phyloP scores from a whole-genome alignment of 2,797 vertebrate genomes.

The Tokudaia muenninki region DNA sequence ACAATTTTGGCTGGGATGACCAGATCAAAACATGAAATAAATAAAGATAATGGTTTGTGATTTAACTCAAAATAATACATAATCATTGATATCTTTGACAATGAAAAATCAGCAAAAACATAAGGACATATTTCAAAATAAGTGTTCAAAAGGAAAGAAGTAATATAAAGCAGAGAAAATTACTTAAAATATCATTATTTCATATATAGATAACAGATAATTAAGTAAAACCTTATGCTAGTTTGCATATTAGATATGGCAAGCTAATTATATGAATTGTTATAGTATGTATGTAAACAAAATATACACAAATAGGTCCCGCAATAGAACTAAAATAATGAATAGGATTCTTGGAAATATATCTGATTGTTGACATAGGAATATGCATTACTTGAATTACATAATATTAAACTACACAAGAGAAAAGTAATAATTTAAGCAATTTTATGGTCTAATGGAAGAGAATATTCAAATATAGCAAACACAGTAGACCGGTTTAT shows the following conservation, averaged over 20 bases:
- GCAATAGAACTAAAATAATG: slow-evolving; percentile 4
- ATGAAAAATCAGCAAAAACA: background rate
- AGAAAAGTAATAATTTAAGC: background rate
- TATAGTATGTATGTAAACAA: background rate
- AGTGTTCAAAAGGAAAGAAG: background rate
- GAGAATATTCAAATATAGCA: background rate
- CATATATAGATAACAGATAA: background rate
- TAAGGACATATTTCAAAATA: background rate
- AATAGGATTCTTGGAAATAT: background rate
- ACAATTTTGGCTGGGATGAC: background rate
- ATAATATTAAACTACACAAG: background rate
- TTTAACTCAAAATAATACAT: background rate
- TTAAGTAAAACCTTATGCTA: background rate
- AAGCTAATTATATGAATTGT: background rate
- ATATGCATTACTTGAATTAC: background rate
- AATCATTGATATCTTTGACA: background rate
- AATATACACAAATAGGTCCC: background rate
- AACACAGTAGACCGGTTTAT: background rate
- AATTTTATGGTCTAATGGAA: background rate
- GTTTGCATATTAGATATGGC: background rate
- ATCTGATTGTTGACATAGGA: background rate
- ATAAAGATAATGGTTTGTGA: background rate
- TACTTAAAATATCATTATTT: background rate
- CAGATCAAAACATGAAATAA: background rate
- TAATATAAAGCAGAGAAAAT: background rate